Conservation (phyloP, 1,140 invertebrate genomes). For the Lasioglossum albipes region DNA sequence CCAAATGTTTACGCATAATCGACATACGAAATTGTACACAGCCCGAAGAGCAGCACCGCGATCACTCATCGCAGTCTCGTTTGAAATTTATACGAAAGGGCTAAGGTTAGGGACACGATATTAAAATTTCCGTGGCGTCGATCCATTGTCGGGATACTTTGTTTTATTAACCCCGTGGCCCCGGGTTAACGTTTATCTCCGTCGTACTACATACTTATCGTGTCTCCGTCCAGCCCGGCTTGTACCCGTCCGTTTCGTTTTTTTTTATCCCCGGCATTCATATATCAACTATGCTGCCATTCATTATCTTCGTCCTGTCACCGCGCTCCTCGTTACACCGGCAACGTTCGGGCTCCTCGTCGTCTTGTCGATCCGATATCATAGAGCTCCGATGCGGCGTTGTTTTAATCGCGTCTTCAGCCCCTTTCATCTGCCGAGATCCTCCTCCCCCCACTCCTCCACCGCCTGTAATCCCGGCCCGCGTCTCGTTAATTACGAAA, state of each 20-base stretch:
- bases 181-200: background rate
- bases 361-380: conserved; percentile 5
- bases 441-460: background rate
- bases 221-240: background rate
- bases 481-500: background rate
- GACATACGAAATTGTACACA: too few species aligned
- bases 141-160: background rate
- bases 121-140: background rate
- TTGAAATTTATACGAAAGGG: too few species aligned
- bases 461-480: background rate
- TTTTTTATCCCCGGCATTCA: background rate
- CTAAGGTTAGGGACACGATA: background rate
- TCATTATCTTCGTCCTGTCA: background rate
- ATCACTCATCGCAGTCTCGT: too few species aligned
- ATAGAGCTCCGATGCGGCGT: background rate
- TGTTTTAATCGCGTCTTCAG: conserved; percentile 6
- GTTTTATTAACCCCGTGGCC: background rate
- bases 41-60: too few species aligned
- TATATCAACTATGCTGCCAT: background rate
- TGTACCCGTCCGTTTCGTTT: background rate
- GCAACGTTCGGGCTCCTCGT: background rate
- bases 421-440: background rate
- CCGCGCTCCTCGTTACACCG: background rate
- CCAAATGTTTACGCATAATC: too few species aligned
- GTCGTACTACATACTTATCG: background rate